phyloP scores from a whole-genome alignment of 2,888 invertebrate species.

The Tachina lurida region DNA sequence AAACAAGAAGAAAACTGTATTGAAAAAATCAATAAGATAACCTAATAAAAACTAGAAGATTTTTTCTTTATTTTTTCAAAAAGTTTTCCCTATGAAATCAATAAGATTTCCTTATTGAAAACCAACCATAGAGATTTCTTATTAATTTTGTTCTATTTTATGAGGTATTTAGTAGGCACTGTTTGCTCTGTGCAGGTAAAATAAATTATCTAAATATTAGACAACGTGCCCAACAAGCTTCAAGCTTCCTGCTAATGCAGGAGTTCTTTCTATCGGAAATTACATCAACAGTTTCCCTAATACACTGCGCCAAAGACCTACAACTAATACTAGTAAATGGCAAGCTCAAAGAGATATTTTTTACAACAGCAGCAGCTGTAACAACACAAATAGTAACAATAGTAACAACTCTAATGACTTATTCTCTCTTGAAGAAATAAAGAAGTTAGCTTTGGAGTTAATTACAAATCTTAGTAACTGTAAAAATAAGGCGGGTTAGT shows the following conservation, averaged over 20 bases:
- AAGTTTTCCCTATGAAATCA: too few relatives aligned
- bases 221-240: not conserved
- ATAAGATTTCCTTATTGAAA: too few relatives aligned
- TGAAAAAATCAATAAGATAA: too few relatives aligned
- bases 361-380: not conserved
- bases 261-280: not conserved
- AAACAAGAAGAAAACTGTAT: too few relatives aligned
- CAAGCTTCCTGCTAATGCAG: not conserved
- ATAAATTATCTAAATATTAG: not conserved
- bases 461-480: conserved; percentile 25
- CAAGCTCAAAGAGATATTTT: not conserved
- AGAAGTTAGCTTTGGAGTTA: conserved; percentile 25
- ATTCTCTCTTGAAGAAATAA: conserved; percentile 18
- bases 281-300: conserved; percentile 11
- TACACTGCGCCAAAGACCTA: conserved; percentile 1
- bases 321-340: not conserved
- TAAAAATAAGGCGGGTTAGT: not conserved
- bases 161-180: too few relatives aligned
- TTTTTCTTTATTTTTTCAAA: too few relatives aligned
- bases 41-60: too few relatives aligned
- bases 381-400: not conserved
- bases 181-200: too few relatives aligned
- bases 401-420: not conserved
- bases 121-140: too few relatives aligned
- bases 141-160: too few relatives aligned